Evolutionary conservation across 1,140 invertebrate genomes (phyloP).

Genomic region (Bicyclus anynana): DNA sequence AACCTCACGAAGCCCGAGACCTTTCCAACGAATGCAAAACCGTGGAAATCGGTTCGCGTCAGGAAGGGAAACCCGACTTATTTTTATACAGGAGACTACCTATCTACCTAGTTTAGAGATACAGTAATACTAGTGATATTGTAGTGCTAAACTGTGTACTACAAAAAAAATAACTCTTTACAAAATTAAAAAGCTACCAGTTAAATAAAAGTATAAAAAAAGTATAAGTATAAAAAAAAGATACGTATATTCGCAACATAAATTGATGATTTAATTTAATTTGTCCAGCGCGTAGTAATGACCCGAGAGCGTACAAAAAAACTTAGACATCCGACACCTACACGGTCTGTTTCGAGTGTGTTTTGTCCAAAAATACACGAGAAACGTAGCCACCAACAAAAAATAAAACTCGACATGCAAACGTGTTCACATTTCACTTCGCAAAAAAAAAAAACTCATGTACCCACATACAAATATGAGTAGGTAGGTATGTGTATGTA

Average conservation of each 20-base stretch:
- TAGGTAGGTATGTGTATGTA: too few species aligned
- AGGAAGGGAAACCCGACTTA: too few species aligned
- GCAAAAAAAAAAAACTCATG: slow-evolving; percentile 1
- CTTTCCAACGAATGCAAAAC: too few species aligned
- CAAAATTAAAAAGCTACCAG: too few species aligned
- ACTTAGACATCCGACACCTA: slow-evolving; percentile 1
- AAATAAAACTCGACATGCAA: background rate
- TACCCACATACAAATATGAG: background rate
- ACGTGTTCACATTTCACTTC: slow-evolving; percentile 8
- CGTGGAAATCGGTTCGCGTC: too few species aligned
- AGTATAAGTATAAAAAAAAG: background rate
- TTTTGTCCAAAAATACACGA: background rate
- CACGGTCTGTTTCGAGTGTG: background rate
- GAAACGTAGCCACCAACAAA: background rate
- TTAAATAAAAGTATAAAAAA: background rate
- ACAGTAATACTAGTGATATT: too few species aligned
- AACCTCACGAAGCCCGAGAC: too few species aligned
- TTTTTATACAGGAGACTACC: too few species aligned
- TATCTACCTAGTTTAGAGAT: too few species aligned
- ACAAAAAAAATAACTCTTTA: too few species aligned
- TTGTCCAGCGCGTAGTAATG: background rate
- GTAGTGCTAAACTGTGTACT: too few species aligned
- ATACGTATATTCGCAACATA: background rate
- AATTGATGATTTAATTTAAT: background rate
- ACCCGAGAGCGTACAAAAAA: background rate